Conservation (phyloP, 2,888 invertebrate species). For the Eupithecia centaureata region DNA sequence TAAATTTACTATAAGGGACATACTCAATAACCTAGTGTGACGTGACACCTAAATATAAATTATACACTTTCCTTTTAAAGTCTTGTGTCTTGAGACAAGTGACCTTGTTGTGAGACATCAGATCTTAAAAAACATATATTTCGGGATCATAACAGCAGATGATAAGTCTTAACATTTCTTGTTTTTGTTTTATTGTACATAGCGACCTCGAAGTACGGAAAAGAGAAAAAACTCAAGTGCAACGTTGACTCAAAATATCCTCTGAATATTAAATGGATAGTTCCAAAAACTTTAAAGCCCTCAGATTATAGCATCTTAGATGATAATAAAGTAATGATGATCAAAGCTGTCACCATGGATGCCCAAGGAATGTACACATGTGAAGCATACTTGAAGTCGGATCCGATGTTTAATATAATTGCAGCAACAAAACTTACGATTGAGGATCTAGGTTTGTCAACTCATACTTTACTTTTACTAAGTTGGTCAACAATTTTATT, state of each 20-base stretch:
- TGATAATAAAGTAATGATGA: conserved; percentile 22
- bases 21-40: too few species aligned
- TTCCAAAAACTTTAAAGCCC: conserved; percentile 19
- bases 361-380: conserved; percentile 27
- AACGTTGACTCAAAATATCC: conserved; percentile 13
- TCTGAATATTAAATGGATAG: conserved; percentile 19
- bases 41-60: too few species aligned
- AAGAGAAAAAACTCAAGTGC: conserved; percentile 13
- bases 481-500: not conserved
- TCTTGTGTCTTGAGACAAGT: too few species aligned
- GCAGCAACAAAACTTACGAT: conserved; percentile 19
- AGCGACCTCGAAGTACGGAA: conserved; percentile 20
- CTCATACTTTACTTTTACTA: too few species aligned
- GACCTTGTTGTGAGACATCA: not conserved
- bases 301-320: conserved; percentile 16
- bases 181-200: not conserved
- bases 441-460: conserved; percentile 19
- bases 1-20: too few species aligned
- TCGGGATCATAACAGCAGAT: not conserved
- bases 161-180: not conserved
- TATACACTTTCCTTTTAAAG: too few species aligned
- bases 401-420: conserved; percentile 6
- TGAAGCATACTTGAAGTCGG: conserved; percentile 18
- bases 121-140: not conserved
- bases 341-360: conserved; percentile 18